Evolutionary conservation across 2,888 invertebrate species (phyloP).

Genomic region (Rhodophaea formosa): DNA sequence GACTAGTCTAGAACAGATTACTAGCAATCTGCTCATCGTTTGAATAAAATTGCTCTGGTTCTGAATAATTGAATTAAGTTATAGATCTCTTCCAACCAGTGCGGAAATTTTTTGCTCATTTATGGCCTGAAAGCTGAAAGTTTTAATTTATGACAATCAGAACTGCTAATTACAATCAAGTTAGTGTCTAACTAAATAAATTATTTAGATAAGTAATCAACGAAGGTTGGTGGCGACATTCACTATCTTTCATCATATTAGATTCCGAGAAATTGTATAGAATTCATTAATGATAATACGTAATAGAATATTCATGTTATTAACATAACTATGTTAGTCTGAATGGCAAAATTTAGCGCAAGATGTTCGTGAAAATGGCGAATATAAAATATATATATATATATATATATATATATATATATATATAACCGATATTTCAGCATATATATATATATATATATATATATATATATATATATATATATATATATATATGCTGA

Average conservation of each 20-base stretch:
- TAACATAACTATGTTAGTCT: background rate
- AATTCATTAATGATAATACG: background rate
- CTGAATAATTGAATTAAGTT: constrained; percentile 2
- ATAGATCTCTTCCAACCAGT: background rate
- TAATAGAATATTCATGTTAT: background rate
- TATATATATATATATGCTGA: too few species aligned
- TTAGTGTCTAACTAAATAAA: too few species aligned
- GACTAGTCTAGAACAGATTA: constrained; percentile 2
- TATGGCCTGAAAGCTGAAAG: too few species aligned
- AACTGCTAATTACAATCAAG: too few species aligned
- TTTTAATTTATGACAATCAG: too few species aligned
- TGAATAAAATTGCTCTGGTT: constrained; percentile 1
- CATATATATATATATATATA: too few species aligned
- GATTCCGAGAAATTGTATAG: background rate
- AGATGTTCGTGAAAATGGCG: background rate
- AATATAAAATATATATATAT: too few species aligned
- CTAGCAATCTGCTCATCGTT: background rate
- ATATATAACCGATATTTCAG: too few species aligned
- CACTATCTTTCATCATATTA: background rate
- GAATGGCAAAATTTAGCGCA: background rate
- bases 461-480: too few species aligned
- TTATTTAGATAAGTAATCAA: background rate
- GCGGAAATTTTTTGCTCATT: too few species aligned
- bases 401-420: too few species aligned
- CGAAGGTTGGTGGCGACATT: background rate